Percentiles rank a stretch among this genome's conserved stretches.
These are phyloP conservation scores for Cynocephalus volans DNA, from an alignment of 2,113 vertebrate genomes.

Conservation along the genomic window DNA sequence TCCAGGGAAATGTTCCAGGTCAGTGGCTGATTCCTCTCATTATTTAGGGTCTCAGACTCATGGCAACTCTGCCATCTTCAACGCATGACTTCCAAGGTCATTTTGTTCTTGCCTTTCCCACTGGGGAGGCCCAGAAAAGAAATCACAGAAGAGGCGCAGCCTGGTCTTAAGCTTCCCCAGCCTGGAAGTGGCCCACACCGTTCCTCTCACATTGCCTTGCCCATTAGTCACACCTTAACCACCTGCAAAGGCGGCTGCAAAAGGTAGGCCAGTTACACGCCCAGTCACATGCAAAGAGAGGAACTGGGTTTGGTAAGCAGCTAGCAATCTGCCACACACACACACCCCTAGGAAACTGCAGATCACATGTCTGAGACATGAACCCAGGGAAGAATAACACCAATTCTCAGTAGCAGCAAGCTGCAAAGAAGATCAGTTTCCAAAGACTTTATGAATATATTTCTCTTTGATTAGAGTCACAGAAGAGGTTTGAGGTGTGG, in stretches of 20 bases:
- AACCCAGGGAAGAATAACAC: background rate
- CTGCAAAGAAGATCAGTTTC: background rate
- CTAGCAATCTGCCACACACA: background rate
- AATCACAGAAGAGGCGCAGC: background rate
- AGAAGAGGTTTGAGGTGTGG: background rate
- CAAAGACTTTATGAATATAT: background rate
- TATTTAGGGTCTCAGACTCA: background rate
- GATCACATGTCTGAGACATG: background rate
- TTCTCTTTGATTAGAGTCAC: constrained; percentile 9
- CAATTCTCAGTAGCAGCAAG: background rate
- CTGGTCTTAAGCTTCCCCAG: background rate
- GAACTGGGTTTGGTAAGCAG: background rate
- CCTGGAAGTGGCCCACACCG: background rate
- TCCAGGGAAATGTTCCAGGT: background rate
- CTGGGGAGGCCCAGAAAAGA: background rate
- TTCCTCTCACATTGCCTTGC: background rate
- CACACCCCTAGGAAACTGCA: background rate
- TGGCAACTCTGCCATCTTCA: background rate
- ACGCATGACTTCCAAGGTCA: background rate
- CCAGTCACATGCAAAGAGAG: background rate
- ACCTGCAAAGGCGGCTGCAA: background rate
- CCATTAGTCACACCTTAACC: background rate
- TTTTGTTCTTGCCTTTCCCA: background rate
- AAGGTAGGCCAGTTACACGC: background rate
- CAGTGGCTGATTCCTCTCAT: background rate